These are phyloP conservation scores for Turritopsis rubra DNA, from an alignment of 30 jellyfish, hydroid and myxozoan species.

Conservation along the genomic window DNA sequence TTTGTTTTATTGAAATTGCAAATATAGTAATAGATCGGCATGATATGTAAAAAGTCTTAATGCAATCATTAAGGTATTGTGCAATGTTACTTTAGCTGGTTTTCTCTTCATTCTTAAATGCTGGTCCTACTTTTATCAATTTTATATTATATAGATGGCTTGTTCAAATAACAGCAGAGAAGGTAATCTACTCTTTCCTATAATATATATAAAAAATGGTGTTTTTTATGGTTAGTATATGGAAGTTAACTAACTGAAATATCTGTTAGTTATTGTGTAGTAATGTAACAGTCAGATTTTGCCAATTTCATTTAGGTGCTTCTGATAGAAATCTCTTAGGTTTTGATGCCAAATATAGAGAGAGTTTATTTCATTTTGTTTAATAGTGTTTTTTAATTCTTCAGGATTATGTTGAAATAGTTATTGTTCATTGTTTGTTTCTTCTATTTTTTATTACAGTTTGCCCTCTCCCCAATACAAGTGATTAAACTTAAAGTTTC, in stretches of 20 bases:
- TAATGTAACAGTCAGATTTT: not conserved
- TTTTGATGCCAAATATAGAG: not conserved
- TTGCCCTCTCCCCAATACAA: not conserved
- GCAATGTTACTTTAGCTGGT: not conserved
- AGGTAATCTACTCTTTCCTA: not conserved
- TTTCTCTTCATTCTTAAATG: not conserved
- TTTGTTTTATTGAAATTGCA: too few species aligned
- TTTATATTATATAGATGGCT: not conserved
- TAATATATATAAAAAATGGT: not conserved
- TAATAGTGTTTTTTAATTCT: too few species aligned
- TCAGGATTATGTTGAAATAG: not conserved
- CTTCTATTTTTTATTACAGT: not conserved
- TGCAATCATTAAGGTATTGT: too few species aligned
- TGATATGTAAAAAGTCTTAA: too few species aligned
- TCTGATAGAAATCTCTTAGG: not conserved
- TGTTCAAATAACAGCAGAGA: not conserved
- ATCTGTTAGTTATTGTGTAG: not conserved
- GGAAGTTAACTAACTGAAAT: not conserved
- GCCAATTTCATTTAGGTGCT: not conserved
- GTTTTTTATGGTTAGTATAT: too few species aligned
- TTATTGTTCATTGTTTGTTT: not conserved
- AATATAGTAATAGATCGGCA: too few species aligned
- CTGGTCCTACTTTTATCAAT: not conserved
- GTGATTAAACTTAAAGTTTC: not conserved
- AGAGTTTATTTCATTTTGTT: not conserved